Evolutionary conservation across 2,888 invertebrate genomes (phyloP).

Genomic region (Gerris lacustris): DNA sequence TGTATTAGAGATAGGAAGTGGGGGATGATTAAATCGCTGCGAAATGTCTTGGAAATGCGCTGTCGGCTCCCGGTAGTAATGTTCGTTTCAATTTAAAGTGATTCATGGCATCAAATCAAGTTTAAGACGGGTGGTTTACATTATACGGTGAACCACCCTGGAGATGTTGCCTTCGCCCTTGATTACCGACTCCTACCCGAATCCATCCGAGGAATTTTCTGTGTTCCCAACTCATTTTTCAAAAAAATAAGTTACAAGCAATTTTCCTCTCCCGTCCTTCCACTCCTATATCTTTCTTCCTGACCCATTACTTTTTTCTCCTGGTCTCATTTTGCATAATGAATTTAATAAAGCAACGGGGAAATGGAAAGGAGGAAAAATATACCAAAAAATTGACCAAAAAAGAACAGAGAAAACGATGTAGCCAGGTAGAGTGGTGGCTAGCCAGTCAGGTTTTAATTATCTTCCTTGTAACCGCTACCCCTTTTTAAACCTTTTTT

Average conservation of each 20-base stretch:
- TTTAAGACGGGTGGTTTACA: neutral
- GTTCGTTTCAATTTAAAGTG: neutral
- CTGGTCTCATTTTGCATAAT: constrained; percentile 1
- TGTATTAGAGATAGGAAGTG: neutral
- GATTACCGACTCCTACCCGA: neutral
- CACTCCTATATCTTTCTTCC: neutral
- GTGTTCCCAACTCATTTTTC: neutral
- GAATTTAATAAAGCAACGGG: neutral
- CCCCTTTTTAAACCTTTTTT: neutral
- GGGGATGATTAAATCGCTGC: neutral
- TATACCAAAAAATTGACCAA: neutral
- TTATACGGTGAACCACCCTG: neutral
- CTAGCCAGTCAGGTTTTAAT: neutral
- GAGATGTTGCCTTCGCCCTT: neutral
- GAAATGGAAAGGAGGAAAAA: neutral
- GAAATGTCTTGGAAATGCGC: neutral
- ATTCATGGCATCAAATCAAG: neutral
- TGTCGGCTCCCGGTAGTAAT: neutral
- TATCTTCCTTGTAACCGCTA: neutral
- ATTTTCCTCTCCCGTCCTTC: neutral
- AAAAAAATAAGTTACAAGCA: neutral
- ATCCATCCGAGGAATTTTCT: neutral
- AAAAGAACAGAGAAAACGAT: neutral
- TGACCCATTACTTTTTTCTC: neutral
- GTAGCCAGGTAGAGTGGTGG: neutral